Conservation (phyloP, 37 sponge, comb jelly and placozoan species). For the Chondrilla cf. caribensis region DNA sequence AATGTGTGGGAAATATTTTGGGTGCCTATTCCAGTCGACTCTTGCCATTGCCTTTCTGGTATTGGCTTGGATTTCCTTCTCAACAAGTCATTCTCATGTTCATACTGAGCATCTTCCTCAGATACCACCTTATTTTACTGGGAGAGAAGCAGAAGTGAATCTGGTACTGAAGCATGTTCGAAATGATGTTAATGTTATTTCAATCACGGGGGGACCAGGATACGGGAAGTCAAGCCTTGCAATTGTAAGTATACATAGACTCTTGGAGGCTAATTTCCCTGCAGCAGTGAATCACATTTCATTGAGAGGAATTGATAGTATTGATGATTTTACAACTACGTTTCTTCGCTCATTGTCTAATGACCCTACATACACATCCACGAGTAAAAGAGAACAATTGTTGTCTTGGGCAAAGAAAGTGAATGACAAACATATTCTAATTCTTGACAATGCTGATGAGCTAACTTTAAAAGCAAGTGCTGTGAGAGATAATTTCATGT, state of each 20-base stretch:
- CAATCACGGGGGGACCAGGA: slow-evolving; percentile 8
- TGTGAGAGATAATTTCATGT: neutral
- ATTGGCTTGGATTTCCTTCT: too few relatives aligned
- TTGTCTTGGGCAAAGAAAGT: neutral
- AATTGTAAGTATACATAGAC: neutral
- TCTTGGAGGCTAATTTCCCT: neutral
- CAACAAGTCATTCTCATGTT: neutral
- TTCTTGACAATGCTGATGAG: neutral
- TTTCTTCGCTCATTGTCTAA: neutral
- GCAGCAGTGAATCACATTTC: neutral
- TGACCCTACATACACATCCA: neutral
- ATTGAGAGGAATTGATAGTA: neutral
- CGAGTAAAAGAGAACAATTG: neutral
- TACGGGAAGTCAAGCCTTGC: slow-evolving; percentile 1
- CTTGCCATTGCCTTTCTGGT: too few relatives aligned
- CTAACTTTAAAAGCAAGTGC: neutral
- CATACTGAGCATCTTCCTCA: neutral
- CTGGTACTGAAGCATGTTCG: neutral
- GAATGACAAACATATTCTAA: neutral
- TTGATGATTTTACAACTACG: too few relatives aligned
- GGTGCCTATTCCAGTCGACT: too few relatives aligned
- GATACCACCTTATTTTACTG: neutral
- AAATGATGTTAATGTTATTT: neutral
- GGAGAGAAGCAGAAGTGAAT: neutral
- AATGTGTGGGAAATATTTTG: too few relatives aligned